These are phyloP conservation scores for Metopolophium dirhodum DNA, from an alignment of 1,140 invertebrate species.

Conservation along the genomic window DNA sequence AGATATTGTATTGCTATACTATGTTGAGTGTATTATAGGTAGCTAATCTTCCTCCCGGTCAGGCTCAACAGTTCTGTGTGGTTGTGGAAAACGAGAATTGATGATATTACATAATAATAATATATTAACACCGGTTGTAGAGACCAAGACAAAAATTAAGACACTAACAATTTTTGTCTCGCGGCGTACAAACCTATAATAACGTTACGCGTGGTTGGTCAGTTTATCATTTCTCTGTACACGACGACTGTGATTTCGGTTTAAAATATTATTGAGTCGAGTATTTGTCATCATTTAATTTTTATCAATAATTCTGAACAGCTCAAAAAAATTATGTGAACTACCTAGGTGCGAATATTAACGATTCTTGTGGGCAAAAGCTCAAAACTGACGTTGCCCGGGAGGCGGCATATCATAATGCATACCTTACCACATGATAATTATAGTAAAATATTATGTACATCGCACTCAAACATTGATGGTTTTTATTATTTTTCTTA, in stretches of 20 bases:
- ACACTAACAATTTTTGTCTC: not conserved
- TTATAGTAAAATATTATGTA: not conserved
- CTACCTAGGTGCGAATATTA: not conserved
- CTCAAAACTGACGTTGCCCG: not conserved
- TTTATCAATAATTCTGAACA: not conserved
- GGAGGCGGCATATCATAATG: not conserved
- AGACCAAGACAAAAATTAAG: not conserved
- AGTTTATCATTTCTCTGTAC: not conserved
- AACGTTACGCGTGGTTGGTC: not conserved
- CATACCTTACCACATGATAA: not conserved
- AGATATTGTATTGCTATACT: too few relatives aligned
- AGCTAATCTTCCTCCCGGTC: not conserved
- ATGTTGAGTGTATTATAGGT: too few relatives aligned
- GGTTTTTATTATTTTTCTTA: not conserved
- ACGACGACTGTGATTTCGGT: too few relatives aligned
- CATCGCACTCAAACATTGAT: not conserved
- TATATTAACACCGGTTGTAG: not conserved
- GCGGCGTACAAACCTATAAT: not conserved
- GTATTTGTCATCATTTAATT: not conserved
- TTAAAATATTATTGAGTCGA: too few relatives aligned
- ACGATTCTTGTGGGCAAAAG: not conserved
- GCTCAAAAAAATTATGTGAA: not conserved
- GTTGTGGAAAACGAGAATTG: not conserved
- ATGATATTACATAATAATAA: not conserved
- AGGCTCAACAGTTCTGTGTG: not conserved